phyloP scores from a whole-genome alignment of 2,888 invertebrate genomes.

The Chymomyza amoena region DNA sequence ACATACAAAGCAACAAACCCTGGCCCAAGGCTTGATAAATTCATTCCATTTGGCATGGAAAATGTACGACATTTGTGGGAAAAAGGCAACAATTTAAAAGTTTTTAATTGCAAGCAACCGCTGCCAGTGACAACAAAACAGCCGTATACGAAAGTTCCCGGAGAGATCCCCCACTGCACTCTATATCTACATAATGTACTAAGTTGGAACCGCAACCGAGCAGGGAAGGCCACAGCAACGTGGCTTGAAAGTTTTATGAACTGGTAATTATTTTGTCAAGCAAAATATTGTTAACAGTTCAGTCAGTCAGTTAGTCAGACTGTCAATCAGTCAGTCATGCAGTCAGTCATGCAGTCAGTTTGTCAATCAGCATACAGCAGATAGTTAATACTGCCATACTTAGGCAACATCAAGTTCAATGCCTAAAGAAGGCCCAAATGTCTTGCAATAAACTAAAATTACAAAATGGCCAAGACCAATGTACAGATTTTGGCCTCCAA shows the following conservation, averaged over 20 bases:
- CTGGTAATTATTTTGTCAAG: constrained; percentile 45
- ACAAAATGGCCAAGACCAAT: constrained; percentile 30
- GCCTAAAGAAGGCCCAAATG: constrained; percentile 21
- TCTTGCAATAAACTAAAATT: constrained; percentile 48
- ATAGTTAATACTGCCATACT: neutral
- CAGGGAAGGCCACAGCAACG: neutral
- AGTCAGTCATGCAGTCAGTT: neutral
- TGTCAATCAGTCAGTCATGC: neutral
- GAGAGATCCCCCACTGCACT: neutral
- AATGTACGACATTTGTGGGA: constrained; percentile 14
- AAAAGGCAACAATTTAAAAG: constrained; percentile 48
- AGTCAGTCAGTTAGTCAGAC: neutral
- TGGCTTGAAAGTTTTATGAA: constrained; percentile 4
- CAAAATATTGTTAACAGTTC: constrained; percentile 33
- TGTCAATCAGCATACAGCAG: neutral
- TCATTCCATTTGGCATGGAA: constrained; percentile 17
- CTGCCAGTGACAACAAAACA: constrained; percentile 59
- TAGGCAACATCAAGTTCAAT: constrained; percentile 35
- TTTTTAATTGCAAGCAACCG: constrained; percentile 71
- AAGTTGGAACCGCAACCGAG: neutral
- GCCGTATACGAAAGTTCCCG: neutral
- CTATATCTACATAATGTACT: neutral
- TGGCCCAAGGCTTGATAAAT: neutral
- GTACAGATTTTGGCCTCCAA: constrained; percentile 41
- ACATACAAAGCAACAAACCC: neutral